Percentiles rank a stretch among this genome's conserved stretches.
Evolutionary conservation across 30 jellyfish, hydroid and myxozoan genomes (phyloP).

Genomic region (Nemopilema nomurai): DNA sequence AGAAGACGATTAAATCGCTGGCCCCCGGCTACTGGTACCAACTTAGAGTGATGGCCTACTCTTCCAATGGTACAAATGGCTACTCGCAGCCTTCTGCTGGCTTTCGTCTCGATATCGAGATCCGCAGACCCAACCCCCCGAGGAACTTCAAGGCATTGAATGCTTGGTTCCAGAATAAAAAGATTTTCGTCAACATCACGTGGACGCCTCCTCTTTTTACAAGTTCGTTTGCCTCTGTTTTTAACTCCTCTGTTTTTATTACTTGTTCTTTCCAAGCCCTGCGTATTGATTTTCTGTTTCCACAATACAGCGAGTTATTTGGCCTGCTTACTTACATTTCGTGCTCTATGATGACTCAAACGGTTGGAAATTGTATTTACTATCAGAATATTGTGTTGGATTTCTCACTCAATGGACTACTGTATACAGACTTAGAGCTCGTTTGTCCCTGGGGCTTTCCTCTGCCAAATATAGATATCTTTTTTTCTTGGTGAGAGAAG

Average conservation of each 20-base stretch:
- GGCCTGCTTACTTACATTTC: no score
- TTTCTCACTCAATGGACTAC: no score
- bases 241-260: background rate
- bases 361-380: no score
- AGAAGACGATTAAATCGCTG: conserved; percentile 9
- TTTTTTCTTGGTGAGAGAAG: no score
- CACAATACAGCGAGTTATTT: no score
- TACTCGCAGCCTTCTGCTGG: conserved; percentile 23
- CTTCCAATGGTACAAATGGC: conserved; percentile 63
- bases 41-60: conserved; percentile 48
- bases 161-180: conserved; percentile 39
- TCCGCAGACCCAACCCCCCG: conserved; percentile 63
- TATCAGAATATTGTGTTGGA: no score
- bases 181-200: conserved; percentile 33
- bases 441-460: no score
- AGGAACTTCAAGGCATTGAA: conserved; percentile 39
- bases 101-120: conserved; percentile 14
- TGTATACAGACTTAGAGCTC: no score
- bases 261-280: background rate
- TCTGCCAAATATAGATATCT: no score
- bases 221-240: conserved; percentile 39
- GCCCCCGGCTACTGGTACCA: conserved; percentile 70
- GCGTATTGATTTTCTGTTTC: no score
- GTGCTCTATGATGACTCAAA: no score
- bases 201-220: conserved; percentile 58